phyloP scores from a whole-genome alignment of 2,888 invertebrate genomes.

The Lathronympha strigana region DNA sequence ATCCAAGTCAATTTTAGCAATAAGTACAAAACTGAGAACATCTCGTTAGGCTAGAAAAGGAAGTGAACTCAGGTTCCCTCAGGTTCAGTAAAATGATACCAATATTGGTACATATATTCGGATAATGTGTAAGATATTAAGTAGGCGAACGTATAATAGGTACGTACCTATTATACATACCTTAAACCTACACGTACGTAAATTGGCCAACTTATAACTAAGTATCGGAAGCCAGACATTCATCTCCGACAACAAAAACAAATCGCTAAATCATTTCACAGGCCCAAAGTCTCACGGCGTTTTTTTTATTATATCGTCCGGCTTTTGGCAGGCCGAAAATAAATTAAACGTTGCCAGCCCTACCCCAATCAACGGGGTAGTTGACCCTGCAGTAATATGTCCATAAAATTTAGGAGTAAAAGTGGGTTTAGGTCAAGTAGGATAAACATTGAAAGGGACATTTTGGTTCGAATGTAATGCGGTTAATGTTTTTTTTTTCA shows the following conservation, averaged over 20 bases:
- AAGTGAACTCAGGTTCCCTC: too few species aligned
- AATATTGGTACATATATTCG: too few species aligned
- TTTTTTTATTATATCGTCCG: conserved; percentile 37
- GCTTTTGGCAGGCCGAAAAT: conserved; percentile 38
- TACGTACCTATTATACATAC: too few species aligned
- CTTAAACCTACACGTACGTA: not conserved
- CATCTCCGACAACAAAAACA: conserved; percentile 35
- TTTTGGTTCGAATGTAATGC: not conserved
- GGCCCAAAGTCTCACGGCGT: conserved; percentile 26
- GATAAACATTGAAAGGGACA: not conserved
- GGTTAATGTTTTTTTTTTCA: not conserved
- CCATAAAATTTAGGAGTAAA: not conserved
- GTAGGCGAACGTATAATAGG: too few species aligned
- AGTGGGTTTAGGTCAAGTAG: conserved; percentile 5
- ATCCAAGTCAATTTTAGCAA: too few species aligned
- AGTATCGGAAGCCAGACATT: conserved; percentile 26
- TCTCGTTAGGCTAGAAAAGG: too few species aligned
- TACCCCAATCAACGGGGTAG: conserved; percentile 22
- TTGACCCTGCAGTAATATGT: conserved; percentile 8
- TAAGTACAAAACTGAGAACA: too few species aligned
- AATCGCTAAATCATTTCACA: conserved; percentile 39
- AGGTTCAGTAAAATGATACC: too few species aligned
- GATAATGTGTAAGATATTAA: too few species aligned
- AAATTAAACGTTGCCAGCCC: conserved; percentile 34
- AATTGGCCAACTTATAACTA: conserved; percentile 11